Conservation (phyloP, 2,888 invertebrate genomes). For the Drosophila dives region DNA sequence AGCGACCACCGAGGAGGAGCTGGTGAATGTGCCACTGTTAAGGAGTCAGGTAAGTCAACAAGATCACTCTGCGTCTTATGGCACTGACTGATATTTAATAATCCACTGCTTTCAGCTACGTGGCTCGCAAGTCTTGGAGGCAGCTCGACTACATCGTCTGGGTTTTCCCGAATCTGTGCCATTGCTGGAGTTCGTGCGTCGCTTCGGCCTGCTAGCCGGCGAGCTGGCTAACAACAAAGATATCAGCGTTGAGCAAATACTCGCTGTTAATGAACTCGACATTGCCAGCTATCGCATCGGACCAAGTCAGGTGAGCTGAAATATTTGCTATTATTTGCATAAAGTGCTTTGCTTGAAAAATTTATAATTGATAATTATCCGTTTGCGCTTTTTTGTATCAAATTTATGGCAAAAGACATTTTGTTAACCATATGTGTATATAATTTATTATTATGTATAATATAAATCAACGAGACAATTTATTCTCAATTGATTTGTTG, state of each 20-base stretch:
- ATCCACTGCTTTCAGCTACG: slow-evolving; percentile 88
- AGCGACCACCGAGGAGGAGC: slow-evolving; percentile 82
- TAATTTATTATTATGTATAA: no score
- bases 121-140: slow-evolving; percentile 95
- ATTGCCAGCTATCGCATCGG: slow-evolving; percentile 94
- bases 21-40: slow-evolving; percentile 93
- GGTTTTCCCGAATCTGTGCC: slow-evolving; percentile 97
- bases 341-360: background rate
- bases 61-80: background rate
- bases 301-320: slow-evolving; percentile 92
- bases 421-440: no score
- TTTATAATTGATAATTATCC: background rate
- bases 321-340: background rate
- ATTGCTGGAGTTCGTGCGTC: slow-evolving; percentile 94
- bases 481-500: no score
- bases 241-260: slow-evolving; percentile 91
- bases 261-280: slow-evolving; percentile 93
- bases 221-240: slow-evolving; percentile 81
- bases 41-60: slow-evolving; percentile 90
- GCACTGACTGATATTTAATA: background rate
- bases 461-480: no score
- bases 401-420: no score
- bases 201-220: slow-evolving; percentile 88
- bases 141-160: slow-evolving; percentile 95
- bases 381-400: no score